Conservation (phyloP, 2,113 vertebrate species). For the Tachysurus vachellii region DNA sequence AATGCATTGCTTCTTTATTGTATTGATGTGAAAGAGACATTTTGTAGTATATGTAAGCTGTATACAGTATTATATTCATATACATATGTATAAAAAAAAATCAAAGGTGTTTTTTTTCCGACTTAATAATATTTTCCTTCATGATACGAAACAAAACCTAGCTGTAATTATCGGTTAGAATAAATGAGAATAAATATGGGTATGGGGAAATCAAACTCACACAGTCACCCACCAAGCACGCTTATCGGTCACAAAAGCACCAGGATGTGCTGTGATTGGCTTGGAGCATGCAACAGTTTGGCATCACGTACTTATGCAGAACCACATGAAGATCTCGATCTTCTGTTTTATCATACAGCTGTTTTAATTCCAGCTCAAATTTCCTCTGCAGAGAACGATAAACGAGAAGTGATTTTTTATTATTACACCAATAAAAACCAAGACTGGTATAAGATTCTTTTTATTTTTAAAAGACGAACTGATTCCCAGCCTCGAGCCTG, state of each 20-base stretch:
- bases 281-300: slow-evolving; percentile 51
- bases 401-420: background rate
- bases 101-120: slow-evolving; percentile 41
- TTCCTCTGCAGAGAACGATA: background rate
- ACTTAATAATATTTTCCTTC: slow-evolving; percentile 62
- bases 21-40: slow-evolving; percentile 70
- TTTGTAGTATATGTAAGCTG: slow-evolving; percentile 67
- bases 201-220: slow-evolving; percentile 68
- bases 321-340: background rate
- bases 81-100: slow-evolving; percentile 72
- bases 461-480: background rate
- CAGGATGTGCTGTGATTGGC: slow-evolving; percentile 28
- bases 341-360: background rate
- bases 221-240: slow-evolving; percentile 51
- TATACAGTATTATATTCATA: slow-evolving; percentile 72
- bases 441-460: background rate
- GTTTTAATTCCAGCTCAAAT: background rate
- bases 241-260: slow-evolving; percentile 46
- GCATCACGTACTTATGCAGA: slow-evolving; percentile 44
- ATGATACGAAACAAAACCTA: slow-evolving; percentile 71
- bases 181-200: slow-evolving; percentile 65
- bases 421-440: background rate
- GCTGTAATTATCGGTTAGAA: slow-evolving; percentile 65
- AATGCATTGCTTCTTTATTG: slow-evolving; percentile 59
- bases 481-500: background rate